Base-by-base conservation (phyloP, 2,113 vertebrate genomes). In the Dromaius novaehollandiae region DNA sequence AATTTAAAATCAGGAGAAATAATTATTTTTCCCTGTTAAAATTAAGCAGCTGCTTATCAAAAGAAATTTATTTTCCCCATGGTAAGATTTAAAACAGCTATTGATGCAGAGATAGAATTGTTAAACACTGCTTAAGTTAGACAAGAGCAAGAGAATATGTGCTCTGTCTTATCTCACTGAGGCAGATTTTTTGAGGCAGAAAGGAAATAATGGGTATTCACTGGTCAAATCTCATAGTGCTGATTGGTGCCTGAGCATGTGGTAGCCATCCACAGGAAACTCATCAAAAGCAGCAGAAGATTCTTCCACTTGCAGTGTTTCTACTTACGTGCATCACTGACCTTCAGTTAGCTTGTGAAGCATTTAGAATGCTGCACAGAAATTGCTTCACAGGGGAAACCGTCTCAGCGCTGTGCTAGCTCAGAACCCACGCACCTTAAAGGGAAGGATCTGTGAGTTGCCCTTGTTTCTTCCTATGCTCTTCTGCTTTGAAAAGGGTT, bases 371-470 rank as follows among this genome's bases (percentile, higher is more conserved):
- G 7, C 28, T 40, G 30, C 26, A 77, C 12, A 77, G 34, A 65
- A 44, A 40, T 14, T 66, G 13, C 42, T 88, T 40, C 17, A 11
- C 51, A 17, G 50, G 14, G 19, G 79, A 88, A 88, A 75, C 9
- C 75, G 10, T 7, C 71, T 17, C 40, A 56, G 28, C 4, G 0
- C 14, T 78, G 56, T 46, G 84, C 55, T 40, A 30, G 40, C 71
- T 86, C 60, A 1, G 7, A 91, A 88, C 16, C 44, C 53, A 55
- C 3, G 0, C 3, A 1, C 71, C 4, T 10, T 44, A 65, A 88
- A 83, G 88, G 79, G 93, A 91, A 61, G 58, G 40, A 44, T 50
- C 82, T 51, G 95, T 97, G 87, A 97, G 95, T 97, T 71, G 46
- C 16, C 51, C 10, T 90, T 73, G 28, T 78, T 90, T 86, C 40